Evolutionary conservation across 2,113 vertebrate species (phyloP).

Genomic region (Pomatorhinus ruficollis): DNA sequence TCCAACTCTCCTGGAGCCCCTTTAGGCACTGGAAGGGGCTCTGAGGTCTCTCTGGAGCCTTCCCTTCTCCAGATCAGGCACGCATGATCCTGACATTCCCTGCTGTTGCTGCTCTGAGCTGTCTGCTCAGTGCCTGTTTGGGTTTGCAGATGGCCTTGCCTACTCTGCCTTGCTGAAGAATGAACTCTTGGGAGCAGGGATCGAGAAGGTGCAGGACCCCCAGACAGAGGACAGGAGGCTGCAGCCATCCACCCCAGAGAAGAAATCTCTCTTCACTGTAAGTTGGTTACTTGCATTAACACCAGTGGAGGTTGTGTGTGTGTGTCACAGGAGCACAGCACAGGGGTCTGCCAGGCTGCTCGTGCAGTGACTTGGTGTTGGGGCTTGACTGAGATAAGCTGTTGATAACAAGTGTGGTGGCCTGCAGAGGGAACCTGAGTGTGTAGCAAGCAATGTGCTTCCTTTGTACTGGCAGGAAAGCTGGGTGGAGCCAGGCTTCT

Average conservation of each 20-base stretch:
- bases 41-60: accelerated
- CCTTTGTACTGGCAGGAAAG: background rate
- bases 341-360: background rate
- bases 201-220: conserved; percentile 96
- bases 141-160: conserved; percentile 86
- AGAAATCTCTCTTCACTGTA: conserved; percentile 95
- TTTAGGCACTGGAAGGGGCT: background rate
- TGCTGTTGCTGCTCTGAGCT: background rate
- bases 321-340: background rate
- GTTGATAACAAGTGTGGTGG: background rate
- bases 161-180: conserved; percentile 98
- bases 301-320: accelerated
- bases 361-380: accelerated
- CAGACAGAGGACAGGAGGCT: conserved; percentile 94
- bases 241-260: conserved; percentile 91
- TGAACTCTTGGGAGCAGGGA: conserved; percentile 92
- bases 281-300: background rate
- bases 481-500: background rate
- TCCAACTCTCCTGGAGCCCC: background rate
- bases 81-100: background rate
- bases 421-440: background rate
- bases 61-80: background rate
- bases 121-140: background rate
- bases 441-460: background rate
- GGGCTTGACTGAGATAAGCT: background rate